Percentiles rank a stretch among this genome's conserved stretches.
Conservation (phyloP, 1,140 invertebrate species). For the Brachionus rotundiformis region DNA sequence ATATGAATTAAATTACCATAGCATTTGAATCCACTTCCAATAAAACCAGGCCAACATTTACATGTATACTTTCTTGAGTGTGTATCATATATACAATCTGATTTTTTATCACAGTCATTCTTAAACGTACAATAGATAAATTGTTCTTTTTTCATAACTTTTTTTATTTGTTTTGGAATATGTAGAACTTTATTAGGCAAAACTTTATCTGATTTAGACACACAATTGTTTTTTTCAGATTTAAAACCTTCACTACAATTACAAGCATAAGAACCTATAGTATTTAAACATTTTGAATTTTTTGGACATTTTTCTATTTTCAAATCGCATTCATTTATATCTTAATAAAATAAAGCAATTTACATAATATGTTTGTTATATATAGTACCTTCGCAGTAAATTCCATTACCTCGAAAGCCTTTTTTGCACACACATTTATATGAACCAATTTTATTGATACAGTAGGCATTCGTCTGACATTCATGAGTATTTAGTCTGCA, state of each 20-base stretch:
- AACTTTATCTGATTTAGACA: not conserved
- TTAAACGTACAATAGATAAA: constrained; percentile 35
- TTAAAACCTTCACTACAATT: constrained; percentile 16
- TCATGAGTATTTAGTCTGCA: not conserved
- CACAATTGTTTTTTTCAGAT: not conserved
- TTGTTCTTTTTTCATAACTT: not conserved
- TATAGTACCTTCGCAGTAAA: constrained; percentile 12
- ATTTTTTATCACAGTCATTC: not conserved
- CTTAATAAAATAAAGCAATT: not conserved
- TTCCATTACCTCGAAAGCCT: constrained; percentile 26
- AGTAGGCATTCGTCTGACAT: constrained; percentile 23
- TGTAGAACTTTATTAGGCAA: not conserved
- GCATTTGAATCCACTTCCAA: constrained; percentile 45
- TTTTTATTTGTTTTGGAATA: not conserved
- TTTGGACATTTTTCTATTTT: not conserved
- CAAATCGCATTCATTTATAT: constrained; percentile 42
- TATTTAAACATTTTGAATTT: constrained; percentile 25
- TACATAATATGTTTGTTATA: too few species aligned
- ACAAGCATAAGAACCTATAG: constrained; percentile 18
- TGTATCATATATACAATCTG: constrained; percentile 29
- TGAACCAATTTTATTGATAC: constrained; percentile 25
- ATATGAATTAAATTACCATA: not conserved
- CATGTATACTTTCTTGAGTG: not conserved
- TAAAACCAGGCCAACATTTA: constrained; percentile 36
- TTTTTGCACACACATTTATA: constrained; percentile 41